A percentile compares a stretch with the other conserved stretches of the same genome.
Evolutionary conservation across 2,888 invertebrate species (phyloP).

Genomic region (Rutpela maculata): DNA sequence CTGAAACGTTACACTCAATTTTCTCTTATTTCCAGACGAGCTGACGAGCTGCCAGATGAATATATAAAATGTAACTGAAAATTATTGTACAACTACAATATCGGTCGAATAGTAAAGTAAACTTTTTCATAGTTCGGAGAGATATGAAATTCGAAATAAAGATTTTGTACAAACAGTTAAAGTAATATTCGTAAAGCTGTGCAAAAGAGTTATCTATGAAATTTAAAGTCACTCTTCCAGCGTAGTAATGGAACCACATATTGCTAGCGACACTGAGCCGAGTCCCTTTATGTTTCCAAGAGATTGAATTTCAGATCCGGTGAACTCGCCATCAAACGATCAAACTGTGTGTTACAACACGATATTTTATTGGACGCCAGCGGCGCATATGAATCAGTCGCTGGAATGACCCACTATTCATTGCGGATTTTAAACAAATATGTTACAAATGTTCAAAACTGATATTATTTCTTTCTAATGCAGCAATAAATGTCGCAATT

Average conservation of each 20-base stretch:
- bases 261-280: constrained; percentile 23
- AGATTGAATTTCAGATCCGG: constrained; percentile 41
- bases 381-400: constrained; percentile 35
- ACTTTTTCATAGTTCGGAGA: neutral
- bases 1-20: neutral
- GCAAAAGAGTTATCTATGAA: constrained; percentile 22
- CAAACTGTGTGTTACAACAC: constrained; percentile 29
- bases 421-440: constrained; percentile 30
- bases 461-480: constrained; percentile 13
- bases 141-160: constrained; percentile 19
- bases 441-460: constrained; percentile 16
- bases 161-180: constrained; percentile 24
- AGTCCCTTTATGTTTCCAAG: constrained; percentile 35
- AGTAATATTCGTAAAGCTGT: constrained; percentile 25
- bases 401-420: constrained; percentile 35
- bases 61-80: neutral
- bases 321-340: constrained; percentile 8
- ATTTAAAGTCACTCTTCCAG: constrained; percentile 22
- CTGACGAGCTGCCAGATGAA: neutral
- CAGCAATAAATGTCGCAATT: neutral
- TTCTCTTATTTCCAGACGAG: neutral
- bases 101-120: neutral
- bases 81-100: neutral
- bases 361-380: constrained; percentile 36
- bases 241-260: constrained; percentile 27